These are phyloP conservation scores for Climacteris rufus DNA, from an alignment of 2,113 vertebrate genomes.

Conservation along the genomic window DNA sequence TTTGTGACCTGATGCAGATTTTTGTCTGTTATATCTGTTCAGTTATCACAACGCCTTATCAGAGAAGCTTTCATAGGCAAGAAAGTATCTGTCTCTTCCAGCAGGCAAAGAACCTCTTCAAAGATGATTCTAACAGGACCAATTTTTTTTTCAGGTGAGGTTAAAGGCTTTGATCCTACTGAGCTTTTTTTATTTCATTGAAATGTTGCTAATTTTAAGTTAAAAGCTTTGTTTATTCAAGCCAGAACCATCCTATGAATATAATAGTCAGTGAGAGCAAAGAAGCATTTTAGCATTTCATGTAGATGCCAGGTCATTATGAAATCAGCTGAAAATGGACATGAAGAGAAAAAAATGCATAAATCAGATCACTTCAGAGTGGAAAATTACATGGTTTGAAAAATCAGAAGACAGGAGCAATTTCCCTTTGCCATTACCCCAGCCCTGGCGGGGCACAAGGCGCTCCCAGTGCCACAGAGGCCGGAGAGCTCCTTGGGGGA, in stretches of 20 bases:
- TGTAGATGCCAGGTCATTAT: not conserved
- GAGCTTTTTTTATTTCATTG: not conserved
- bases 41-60: not conserved
- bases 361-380: not conserved
- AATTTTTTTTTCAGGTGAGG: not conserved
- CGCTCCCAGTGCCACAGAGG: rapidly evolving
- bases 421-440: not conserved
- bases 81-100: not conserved
- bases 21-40: not conserved
- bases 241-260: not conserved
- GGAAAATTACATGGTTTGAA: not conserved
- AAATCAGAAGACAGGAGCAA: not conserved
- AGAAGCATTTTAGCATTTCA: not conserved
- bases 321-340: not conserved
- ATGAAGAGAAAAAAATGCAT: not conserved
- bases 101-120: not conserved
- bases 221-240: not conserved
- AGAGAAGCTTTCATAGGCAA: not conserved
- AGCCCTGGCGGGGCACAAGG: rapidly evolving
- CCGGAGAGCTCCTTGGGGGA: not conserved
- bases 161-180: not conserved
- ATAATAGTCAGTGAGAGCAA: not conserved
- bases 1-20: not conserved
- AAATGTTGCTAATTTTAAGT: not conserved
- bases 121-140: not conserved